Percentiles rank a stretch among this genome's conserved stretches.
Conservation (phyloP, 2,888 invertebrate genomes). For the Linnaemya vulpina region DNA sequence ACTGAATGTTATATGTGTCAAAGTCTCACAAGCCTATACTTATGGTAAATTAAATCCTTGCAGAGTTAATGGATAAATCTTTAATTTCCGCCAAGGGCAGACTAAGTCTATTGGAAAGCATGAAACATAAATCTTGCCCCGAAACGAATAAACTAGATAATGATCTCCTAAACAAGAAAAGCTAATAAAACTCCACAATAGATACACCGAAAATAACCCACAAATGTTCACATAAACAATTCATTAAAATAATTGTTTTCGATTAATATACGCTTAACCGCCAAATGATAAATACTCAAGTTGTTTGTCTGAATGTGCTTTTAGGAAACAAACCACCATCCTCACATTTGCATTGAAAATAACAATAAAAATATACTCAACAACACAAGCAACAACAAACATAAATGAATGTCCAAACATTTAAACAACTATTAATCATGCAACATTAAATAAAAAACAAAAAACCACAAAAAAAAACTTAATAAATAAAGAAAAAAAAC, state of each 20-base stretch:
- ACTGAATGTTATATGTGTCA: too few species aligned
- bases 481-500: background rate
- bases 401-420: slow-evolving; percentile 61
- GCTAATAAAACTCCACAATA: background rate
- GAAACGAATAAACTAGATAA: slow-evolving; percentile 29
- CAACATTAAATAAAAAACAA: slow-evolving; percentile 49
- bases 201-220: slow-evolving; percentile 1
- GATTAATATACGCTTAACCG: slow-evolving; percentile 66
- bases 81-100: background rate
- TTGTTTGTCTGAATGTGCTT: background rate
- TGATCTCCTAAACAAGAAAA: slow-evolving; percentile 11
- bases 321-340: slow-evolving; percentile 9
- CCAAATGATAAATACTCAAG: slow-evolving; percentile 40
- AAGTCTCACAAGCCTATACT: too few species aligned
- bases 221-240: slow-evolving; percentile 58
- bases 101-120: background rate
- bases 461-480: background rate
- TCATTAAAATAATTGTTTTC: slow-evolving; percentile 67
- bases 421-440: slow-evolving; percentile 69
- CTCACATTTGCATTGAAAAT: slow-evolving; percentile 6
- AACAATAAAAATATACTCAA: slow-evolving; percentile 22
- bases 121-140: slow-evolving; percentile 10
- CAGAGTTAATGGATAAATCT: background rate
- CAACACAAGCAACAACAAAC: slow-evolving; percentile 15
- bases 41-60: background rate